Conservation (phyloP, 2,113 vertebrate genomes). For the Origma solitaria region DNA sequence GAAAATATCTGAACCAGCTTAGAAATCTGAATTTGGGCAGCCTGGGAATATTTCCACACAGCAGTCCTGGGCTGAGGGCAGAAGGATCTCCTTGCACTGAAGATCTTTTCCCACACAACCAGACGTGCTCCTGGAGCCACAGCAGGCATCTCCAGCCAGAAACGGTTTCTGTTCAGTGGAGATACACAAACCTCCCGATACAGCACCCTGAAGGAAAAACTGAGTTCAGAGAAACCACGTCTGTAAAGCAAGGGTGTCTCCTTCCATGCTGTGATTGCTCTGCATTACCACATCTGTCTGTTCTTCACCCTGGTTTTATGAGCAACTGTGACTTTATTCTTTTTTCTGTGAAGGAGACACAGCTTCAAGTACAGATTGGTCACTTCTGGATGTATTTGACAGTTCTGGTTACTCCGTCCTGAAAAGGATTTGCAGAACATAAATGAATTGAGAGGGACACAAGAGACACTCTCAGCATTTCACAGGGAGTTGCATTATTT, state of each 20-base stretch:
- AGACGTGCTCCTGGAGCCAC: not conserved
- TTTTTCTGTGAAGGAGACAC: not conserved
- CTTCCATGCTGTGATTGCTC: not conserved
- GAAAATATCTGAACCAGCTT: not conserved
- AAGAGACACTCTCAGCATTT: not conserved
- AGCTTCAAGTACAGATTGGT: not conserved
- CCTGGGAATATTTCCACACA: not conserved
- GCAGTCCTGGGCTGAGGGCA: not conserved
- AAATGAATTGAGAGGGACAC: not conserved
- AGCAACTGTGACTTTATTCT: not conserved
- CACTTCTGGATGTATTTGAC: not conserved
- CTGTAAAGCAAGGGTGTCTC: not conserved
- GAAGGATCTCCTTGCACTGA: not conserved
- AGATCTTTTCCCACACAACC: rapidly evolving
- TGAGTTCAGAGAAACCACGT: not conserved
- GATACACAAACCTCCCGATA: not conserved
- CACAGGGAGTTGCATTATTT: not conserved
- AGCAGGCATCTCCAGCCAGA: not conserved
- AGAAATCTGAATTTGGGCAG: not conserved
- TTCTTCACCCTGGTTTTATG: not conserved
- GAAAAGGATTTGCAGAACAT: not conserved
- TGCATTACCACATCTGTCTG: rapidly evolving
- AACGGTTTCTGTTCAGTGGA: not conserved
- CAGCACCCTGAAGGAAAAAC: not conserved
- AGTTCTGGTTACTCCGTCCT: not conserved